Percentiles rank a stretch among this genome's conserved stretches.
These are phyloP conservation scores for Caenorhabditis japonica DNA, from an alignment of 2,888 invertebrate species.

Conservation along the genomic window DNA sequence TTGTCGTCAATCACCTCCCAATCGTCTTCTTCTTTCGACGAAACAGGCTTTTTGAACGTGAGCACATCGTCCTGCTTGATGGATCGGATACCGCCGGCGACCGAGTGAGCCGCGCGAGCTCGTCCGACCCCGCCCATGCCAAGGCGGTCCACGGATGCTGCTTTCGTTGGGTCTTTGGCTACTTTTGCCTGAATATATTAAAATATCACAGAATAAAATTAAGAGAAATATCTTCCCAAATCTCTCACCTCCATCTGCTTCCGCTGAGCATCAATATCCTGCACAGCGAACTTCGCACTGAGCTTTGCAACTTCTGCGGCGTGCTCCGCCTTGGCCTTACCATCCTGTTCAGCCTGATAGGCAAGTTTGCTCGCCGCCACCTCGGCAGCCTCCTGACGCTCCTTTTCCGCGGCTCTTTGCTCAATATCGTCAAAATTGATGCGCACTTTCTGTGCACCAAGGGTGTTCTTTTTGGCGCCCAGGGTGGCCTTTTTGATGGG, in stretches of 20 bases:
- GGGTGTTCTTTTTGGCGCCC: conserved; percentile 88
- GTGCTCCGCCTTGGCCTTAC: conserved; percentile 28
- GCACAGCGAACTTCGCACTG: conserved; percentile 83
- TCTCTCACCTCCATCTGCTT: conserved; percentile 75
- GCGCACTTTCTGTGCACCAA: conserved; percentile 95
- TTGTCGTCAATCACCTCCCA: conserved; percentile 73
- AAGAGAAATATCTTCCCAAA: too few relatives aligned
- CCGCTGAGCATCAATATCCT: conserved; percentile 82
- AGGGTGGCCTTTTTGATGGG: conserved; percentile 69
- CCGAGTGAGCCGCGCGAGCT: conserved; percentile 68
- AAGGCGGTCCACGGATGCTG: conserved; percentile 89
- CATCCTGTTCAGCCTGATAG: conserved; percentile 49
- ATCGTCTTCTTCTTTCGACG: conserved; percentile 65
- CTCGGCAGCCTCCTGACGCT: conserved; percentile 81
- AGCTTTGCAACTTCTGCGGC: conserved; percentile 64
- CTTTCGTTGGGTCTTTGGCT: conserved; percentile 86
- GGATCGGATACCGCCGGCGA: conserved; percentile 70
- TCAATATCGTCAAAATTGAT: conserved; percentile 93
- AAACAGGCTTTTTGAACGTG: conserved; percentile 33
- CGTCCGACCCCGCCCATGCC: conserved; percentile 85
- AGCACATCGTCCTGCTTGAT: conserved; percentile 66
- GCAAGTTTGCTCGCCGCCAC: conserved; percentile 57
- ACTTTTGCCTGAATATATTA: conserved; percentile 56
- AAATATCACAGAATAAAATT: too few relatives aligned
- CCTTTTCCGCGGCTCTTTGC: conserved; percentile 88